Evolutionary conservation across 2,797 vertebrate genomes (phyloP).

Genomic region (Neopelma chrysocephalum): DNA sequence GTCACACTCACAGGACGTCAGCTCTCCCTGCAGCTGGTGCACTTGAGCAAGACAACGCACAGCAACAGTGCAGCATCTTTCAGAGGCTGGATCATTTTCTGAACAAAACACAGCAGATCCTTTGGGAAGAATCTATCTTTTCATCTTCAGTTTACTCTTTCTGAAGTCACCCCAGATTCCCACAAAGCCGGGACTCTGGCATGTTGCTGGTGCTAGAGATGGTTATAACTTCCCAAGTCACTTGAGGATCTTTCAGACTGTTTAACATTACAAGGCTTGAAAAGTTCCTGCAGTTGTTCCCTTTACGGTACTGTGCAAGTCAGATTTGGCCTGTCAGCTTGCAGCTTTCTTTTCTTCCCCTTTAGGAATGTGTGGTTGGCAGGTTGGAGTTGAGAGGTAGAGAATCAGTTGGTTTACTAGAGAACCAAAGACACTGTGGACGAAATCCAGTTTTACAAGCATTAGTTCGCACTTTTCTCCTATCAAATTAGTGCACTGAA

Average conservation of each 20-base stretch:
- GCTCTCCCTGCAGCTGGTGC: constrained; percentile 50
- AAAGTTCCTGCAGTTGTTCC: constrained; percentile 2
- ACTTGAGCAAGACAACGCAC: not conserved
- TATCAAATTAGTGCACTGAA: constrained; percentile 62
- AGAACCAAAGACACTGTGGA: constrained; percentile 23
- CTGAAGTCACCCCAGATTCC: not conserved
- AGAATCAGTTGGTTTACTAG: constrained; percentile 1
- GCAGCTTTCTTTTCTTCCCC: not conserved
- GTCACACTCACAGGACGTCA: not conserved
- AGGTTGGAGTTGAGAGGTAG: constrained; percentile 42
- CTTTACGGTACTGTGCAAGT: not conserved
- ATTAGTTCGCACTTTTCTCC: constrained; percentile 54
- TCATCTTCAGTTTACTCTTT: not conserved
- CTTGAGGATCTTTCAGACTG: not conserved
- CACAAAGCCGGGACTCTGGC: not conserved
- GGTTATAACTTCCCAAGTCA: not conserved
- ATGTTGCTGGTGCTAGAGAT: constrained; percentile 13
- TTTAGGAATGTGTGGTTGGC: constrained; percentile 30
- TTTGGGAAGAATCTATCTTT: not conserved
- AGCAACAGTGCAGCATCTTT: not conserved
- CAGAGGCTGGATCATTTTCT: not conserved
- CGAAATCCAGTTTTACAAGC: constrained; percentile 15
- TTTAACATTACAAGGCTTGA: not conserved
- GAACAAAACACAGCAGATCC: not conserved
- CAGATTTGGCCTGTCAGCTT: constrained; percentile 19